Evolutionary conservation across 1,140 invertebrate species (phyloP), one percentile per base, ranked within the genome.

Genomic region (Drosophila erecta): DNA sequence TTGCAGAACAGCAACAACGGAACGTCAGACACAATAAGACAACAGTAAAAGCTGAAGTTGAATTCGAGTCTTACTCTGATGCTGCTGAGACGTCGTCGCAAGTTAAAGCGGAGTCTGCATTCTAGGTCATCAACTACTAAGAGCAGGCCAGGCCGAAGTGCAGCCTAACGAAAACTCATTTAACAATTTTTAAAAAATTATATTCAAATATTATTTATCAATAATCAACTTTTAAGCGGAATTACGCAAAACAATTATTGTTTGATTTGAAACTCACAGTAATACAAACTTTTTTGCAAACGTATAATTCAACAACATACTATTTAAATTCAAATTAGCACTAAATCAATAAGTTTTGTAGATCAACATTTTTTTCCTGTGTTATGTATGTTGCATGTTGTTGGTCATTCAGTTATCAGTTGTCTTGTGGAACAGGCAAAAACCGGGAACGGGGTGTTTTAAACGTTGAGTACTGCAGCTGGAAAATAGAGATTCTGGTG

Each of bases 381-480:
- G 27, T 53, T 55, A 49, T 65, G 59, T 54, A 55, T 61, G 76
- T 76, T 75, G 58, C 71, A 77, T 73, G 49, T 70, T 84, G 79
- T 89, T 83, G 83, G 83, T 70, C 81, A 83, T 86, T 87, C 83
- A 86, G 71, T 86, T 86, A 86, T 86, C 83, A 83, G 65, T 72
- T 56, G 64, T 51, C 7, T 65, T 33, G 43, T 33, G 33, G 22
- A 64, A 65, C 38, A 15, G 62, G 33, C 61, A 66, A 55, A 24
- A 37, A 14, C 17, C 74, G 60, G 38, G 37, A 50, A 50, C 53
- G 56, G 43, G 40, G 38, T 53, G 65, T 35, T 14, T 33, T 51
- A 17, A 33, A 37, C 27, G 27, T 24, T 27, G 38, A 51, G 38
- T 6, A 27, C 12, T 71, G 30, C 51, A 49, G 35, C 24, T 61